phyloP scores from a whole-genome alignment of 2,797 vertebrate genomes.

The Cirrhinus molitorella region DNA sequence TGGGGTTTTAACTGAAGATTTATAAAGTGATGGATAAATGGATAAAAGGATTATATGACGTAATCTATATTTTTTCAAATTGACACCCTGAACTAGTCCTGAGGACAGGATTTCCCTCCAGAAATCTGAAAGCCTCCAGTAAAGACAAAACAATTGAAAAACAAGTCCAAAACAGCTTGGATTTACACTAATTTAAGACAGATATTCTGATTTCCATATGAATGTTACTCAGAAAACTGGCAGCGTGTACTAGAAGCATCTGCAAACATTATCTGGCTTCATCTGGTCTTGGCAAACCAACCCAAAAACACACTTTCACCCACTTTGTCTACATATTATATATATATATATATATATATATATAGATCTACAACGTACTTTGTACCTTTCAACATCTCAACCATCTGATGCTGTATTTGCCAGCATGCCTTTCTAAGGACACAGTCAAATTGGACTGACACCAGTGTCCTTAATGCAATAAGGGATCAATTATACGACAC shows the following conservation, averaged over 20 bases:
- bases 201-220: neutral
- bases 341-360: no score
- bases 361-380: conserved; percentile 17
- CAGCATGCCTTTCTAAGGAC: conserved; percentile 70
- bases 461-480: conserved; percentile 35
- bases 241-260: neutral
- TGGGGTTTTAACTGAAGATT: conserved; percentile 7
- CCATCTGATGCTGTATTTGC: conserved; percentile 42
- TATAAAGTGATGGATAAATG: neutral
- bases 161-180: neutral
- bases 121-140: neutral
- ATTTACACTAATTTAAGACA: neutral
- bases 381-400: conserved; percentile 18
- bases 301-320: neutral
- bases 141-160: neutral
- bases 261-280: conserved; percentile 2
- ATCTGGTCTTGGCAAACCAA: neutral
- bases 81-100: neutral
- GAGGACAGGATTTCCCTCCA: neutral
- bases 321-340: no score
- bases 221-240: neutral
- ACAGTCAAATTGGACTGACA: conserved; percentile 42
- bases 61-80: no score
- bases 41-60: neutral
- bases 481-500: conserved; percentile 48